These are phyloP conservation scores for Apteryx mantelli DNA, from an alignment of 2,113 vertebrate species.

Conservation along the genomic window DNA sequence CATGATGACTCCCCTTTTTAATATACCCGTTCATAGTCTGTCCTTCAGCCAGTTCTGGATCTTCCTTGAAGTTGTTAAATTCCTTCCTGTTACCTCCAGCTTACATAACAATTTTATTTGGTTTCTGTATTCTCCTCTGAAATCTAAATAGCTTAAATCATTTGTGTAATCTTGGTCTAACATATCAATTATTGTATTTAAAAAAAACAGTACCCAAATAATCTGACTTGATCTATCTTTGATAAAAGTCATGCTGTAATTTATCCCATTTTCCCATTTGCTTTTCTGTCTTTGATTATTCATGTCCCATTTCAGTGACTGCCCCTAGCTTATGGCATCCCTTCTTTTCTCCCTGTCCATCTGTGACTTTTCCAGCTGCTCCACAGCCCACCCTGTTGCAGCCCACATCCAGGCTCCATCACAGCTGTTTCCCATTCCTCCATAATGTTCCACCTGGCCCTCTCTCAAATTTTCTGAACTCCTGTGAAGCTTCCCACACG, in stretches of 20 bases:
- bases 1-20: background rate
- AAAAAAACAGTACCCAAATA: background rate
- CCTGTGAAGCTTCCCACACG: slow-evolving; percentile 60
- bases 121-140: slow-evolving; percentile 33
- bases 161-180: slow-evolving; percentile 37
- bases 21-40: background rate
- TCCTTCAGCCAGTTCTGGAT: background rate
- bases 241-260: slow-evolving; percentile 31
- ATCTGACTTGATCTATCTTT: background rate
- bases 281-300: slow-evolving; percentile 56
- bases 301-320: slow-evolving; percentile 19
- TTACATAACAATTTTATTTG: slow-evolving; percentile 47
- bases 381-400: slow-evolving; percentile 51
- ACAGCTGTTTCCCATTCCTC: slow-evolving; percentile 69
- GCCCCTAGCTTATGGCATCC: background rate
- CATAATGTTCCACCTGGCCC: slow-evolving; percentile 61
- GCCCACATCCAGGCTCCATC: slow-evolving; percentile 39
- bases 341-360: slow-evolving; percentile 18
- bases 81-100: slow-evolving; percentile 7
- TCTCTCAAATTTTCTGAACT: slow-evolving; percentile 64
- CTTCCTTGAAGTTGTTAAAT: slow-evolving; percentile 33
- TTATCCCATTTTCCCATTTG: slow-evolving; percentile 34
- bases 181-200: background rate
- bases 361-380: slow-evolving; percentile 52
- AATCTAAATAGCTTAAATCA: slow-evolving; percentile 47